These are phyloP conservation scores for Meloidogyne chitwoodi DNA, from an alignment of 1,140 invertebrate genomes.

Conservation along the genomic window DNA sequence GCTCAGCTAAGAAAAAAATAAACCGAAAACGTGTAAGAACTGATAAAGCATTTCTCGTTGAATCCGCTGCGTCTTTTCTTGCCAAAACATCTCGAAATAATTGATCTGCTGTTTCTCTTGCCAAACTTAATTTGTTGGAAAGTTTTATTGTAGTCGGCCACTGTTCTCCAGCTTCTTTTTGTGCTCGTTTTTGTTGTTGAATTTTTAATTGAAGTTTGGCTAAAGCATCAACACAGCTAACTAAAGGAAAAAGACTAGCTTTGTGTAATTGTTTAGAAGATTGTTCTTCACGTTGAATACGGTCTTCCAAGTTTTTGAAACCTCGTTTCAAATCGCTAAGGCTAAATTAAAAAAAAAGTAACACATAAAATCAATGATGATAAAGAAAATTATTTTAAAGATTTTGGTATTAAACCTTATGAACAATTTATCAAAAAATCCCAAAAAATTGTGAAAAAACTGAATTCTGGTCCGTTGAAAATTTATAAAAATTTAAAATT, in stretches of 20 bases:
- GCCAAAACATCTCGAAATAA: constrained; percentile 88
- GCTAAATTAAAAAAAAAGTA: constrained; percentile 34
- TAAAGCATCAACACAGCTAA: constrained; percentile 58
- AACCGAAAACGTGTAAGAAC: constrained; percentile 83
- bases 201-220: constrained; percentile 43
- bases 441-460: no score
- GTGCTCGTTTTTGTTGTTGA: constrained; percentile 28
- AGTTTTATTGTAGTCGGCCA: constrained; percentile 45
- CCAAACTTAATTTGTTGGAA: constrained; percentile 67
- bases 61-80: constrained; percentile 87
- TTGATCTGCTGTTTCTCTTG: constrained; percentile 82
- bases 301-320: constrained; percentile 47
- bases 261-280: constrained; percentile 57
- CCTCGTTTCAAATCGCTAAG: constrained; percentile 47
- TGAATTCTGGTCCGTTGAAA: not conserved
- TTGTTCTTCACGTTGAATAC: constrained; percentile 43
- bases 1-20: constrained; percentile 83
- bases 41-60: constrained; percentile 86
- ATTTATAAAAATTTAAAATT: not conserved
- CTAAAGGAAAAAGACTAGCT: constrained; percentile 55
- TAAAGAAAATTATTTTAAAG: no score
- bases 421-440: no score
- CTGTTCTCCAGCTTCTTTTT: constrained; percentile 12
- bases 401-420: no score
- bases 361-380: not conserved